Conservation (phyloP, 2,888 invertebrate species). For the Rotaria macrura region DNA sequence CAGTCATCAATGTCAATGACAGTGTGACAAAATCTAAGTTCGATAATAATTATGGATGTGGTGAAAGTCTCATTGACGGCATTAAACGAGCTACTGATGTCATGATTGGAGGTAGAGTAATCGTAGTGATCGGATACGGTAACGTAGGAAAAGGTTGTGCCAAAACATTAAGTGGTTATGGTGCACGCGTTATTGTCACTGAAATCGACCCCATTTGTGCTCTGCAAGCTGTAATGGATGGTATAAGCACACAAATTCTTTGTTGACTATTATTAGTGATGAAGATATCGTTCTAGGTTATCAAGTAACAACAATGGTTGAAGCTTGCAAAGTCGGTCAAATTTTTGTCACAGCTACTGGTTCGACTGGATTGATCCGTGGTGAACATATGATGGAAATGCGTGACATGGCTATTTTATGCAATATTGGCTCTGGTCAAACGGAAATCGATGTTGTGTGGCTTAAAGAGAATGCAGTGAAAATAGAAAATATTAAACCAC, state of each 20-base stretch:
- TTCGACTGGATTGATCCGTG: constrained; percentile 21
- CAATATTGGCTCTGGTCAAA: constrained; percentile 18
- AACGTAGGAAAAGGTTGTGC: constrained; percentile 33
- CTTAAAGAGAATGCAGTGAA: background rate
- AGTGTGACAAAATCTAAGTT: constrained; percentile 19
- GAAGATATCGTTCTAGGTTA: background rate
- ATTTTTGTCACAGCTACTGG: constrained; percentile 30
- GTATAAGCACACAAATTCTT: too few relatives aligned
- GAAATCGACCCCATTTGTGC: constrained; percentile 33
- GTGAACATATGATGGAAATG: constrained; percentile 28
- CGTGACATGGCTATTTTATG: constrained; percentile 28
- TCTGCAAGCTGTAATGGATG: constrained; percentile 32
- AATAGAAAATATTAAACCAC: background rate
- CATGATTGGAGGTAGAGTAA: constrained; percentile 28
- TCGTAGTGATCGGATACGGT: constrained; percentile 23
- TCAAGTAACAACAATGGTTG: constrained; percentile 22
- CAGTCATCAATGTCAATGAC: constrained; percentile 1
- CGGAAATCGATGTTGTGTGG: background rate
- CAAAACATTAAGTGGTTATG: background rate
- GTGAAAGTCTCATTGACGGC: constrained; percentile 26
- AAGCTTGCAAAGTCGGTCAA: background rate
- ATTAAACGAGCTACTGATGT: constrained; percentile 31
- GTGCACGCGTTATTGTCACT: constrained; percentile 24
- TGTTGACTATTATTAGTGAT: too few relatives aligned
- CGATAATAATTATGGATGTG: constrained; percentile 33